phyloP scores from a whole-genome alignment of 2,113 vertebrate genomes.

The Anser brachyrhynchus region DNA sequence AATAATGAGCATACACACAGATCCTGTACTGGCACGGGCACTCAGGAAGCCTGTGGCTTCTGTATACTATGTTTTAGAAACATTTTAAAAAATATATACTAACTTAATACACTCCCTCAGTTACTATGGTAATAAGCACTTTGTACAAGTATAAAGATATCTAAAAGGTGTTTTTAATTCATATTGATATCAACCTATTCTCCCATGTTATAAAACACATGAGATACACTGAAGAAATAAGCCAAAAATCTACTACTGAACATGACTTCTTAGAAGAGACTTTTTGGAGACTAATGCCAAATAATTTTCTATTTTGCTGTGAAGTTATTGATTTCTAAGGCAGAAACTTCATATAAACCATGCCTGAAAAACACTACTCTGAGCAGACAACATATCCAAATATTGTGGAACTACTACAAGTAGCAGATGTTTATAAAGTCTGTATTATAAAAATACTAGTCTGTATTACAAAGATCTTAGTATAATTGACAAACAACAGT shows the following conservation, averaged over 20 bases:
- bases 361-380: slow-evolving; percentile 9
- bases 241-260: background rate
- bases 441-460: background rate
- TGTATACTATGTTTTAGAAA: background rate
- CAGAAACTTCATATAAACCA: background rate
- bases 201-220: background rate
- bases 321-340: slow-evolving; percentile 28
- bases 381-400: background rate
- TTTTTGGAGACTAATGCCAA: background rate
- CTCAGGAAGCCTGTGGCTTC: background rate
- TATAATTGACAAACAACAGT: slow-evolving; percentile 16
- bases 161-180: background rate
- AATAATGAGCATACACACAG: background rate
- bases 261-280: background rate
- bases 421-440: background rate
- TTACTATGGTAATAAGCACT: slow-evolving; percentile 43
- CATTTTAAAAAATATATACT: background rate
- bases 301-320: background rate
- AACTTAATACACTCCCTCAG: background rate
- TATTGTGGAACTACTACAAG: background rate
- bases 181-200: background rate
- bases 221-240: background rate
- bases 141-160: background rate
- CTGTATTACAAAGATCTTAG: background rate
- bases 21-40: background rate